Conservation (phyloP, 2,113 vertebrate species). For the Zootoca vivipara region DNA sequence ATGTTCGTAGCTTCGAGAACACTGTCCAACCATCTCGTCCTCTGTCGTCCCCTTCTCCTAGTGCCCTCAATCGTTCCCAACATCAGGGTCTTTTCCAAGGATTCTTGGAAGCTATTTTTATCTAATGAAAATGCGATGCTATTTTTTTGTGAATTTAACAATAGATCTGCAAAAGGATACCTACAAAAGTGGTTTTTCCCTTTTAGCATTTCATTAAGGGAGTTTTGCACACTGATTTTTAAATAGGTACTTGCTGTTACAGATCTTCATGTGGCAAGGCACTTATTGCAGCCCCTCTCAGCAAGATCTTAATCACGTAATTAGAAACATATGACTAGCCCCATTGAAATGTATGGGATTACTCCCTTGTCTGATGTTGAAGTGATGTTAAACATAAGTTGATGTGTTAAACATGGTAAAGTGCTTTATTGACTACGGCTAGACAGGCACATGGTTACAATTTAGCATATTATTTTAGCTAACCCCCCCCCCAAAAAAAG, state of each 20-base stretch:
- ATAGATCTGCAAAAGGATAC: not conserved
- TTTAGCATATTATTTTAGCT: conserved; percentile 23
- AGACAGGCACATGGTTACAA: conserved; percentile 39
- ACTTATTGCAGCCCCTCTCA: conserved; percentile 3
- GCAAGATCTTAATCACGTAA: conserved; percentile 34
- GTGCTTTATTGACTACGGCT: conserved; percentile 35
- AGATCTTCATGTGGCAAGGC: conserved; percentile 8
- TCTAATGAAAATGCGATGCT: not conserved
- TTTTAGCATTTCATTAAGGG: not conserved
- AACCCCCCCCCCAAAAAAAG: not conserved
- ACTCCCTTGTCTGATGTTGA: conserved; percentile 20
- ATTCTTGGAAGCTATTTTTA: not conserved
- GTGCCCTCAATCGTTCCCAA: no score
- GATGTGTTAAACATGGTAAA: conserved; percentile 38
- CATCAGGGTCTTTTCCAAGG: no score
- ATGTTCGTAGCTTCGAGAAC: no score
- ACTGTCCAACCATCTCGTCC: no score
- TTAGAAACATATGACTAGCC: conserved; percentile 22
- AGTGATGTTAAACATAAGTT: conserved; percentile 38
- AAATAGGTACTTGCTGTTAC: conserved; percentile 1
- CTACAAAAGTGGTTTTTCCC: not conserved
- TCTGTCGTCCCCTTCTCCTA: no score
- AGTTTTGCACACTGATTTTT: conserved; percentile 6
- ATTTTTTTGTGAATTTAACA: not conserved
- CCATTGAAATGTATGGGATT: conserved; percentile 27